Conservation (phyloP, 2,888 invertebrate genomes). For the Microchrysa polita region DNA sequence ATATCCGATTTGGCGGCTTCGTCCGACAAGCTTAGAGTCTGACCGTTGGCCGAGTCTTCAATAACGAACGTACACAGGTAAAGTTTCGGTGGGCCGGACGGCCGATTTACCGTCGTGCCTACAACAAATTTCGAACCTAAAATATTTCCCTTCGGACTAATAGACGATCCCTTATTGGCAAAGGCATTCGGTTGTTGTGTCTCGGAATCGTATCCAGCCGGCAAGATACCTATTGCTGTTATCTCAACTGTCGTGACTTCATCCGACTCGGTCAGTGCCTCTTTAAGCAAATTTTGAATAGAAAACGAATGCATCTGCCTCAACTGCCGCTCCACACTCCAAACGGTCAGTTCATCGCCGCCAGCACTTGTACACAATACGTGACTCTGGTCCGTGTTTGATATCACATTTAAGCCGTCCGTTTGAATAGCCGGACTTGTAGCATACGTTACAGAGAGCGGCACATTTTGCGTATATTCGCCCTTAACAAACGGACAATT, state of each 20-base stretch:
- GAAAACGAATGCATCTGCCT: slow-evolving; percentile 73
- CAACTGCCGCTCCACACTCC: slow-evolving; percentile 83
- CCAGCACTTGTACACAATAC: slow-evolving; percentile 69
- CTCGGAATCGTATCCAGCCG: slow-evolving; percentile 57
- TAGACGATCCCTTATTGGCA: slow-evolving; percentile 60
- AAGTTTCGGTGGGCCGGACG: slow-evolving; percentile 56
- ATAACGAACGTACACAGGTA: slow-evolving; percentile 58
- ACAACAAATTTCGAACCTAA: slow-evolving; percentile 60
- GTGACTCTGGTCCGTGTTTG: slow-evolving; percentile 70
- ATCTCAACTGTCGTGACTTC: slow-evolving; percentile 63
- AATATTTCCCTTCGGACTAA: slow-evolving; percentile 56
- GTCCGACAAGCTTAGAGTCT: slow-evolving; percentile 8
- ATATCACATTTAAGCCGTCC: slow-evolving; percentile 68
- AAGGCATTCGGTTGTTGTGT: slow-evolving; percentile 22
- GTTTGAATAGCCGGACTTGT: slow-evolving; percentile 78
- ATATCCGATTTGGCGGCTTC: slow-evolving; percentile 4
- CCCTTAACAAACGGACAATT: slow-evolving; percentile 93
- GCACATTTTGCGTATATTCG: slow-evolving; percentile 95
- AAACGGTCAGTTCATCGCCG: slow-evolving; percentile 79
- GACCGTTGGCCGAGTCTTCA: slow-evolving; percentile 52
- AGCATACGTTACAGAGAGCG: slow-evolving; percentile 85
- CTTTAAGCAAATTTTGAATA: slow-evolving; percentile 58
- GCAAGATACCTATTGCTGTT: slow-evolving; percentile 81
- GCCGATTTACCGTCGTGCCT: slow-evolving; percentile 58
- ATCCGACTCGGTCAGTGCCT: slow-evolving; percentile 53